Percentiles rank a stretch among this genome's conserved stretches.
phyloP scores from a whole-genome alignment of 2,888 invertebrate species.

The Oconnorella tubifera region DNA sequence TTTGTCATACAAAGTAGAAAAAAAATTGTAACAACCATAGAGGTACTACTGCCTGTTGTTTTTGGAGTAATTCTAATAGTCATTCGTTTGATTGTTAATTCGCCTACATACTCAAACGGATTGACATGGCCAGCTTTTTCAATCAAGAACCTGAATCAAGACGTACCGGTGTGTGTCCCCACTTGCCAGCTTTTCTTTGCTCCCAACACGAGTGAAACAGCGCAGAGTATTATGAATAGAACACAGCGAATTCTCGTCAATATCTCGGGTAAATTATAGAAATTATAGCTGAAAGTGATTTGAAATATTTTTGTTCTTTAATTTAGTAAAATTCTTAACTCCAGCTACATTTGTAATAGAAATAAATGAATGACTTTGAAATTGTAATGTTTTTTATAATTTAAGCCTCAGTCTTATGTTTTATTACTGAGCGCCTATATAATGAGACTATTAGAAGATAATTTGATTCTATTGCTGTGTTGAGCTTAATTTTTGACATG shows the following conservation, averaged over 20 bases:
- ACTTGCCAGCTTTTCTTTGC: constrained; percentile 23
- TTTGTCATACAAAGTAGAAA: constrained; percentile 73
- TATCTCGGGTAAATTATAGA: background rate
- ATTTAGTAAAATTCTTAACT: too few species aligned
- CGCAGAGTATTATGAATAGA: constrained; percentile 12
- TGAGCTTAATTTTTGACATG: too few species aligned
- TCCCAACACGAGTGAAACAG: constrained; percentile 21
- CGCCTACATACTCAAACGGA: background rate
- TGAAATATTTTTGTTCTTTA: too few species aligned
- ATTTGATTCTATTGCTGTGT: too few species aligned
- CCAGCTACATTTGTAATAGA: too few species aligned
- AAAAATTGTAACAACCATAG: constrained; percentile 66
- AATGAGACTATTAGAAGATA: too few species aligned
- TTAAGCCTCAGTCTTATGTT: too few species aligned
- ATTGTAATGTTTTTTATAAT: too few species aligned
- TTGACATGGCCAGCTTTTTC: constrained; percentile 27
- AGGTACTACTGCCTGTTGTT: constrained; percentile 59
- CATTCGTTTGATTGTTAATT: constrained; percentile 65
- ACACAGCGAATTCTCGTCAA: background rate
- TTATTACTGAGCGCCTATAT: too few species aligned
- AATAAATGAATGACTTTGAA: too few species aligned
- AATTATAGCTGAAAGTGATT: too few species aligned
- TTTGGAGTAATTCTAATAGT: constrained; percentile 65
- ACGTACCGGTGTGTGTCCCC: background rate
- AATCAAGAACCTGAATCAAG: background rate